Percentiles rank a stretch among this genome's conserved stretches.
Conservation (phyloP, 1,140 invertebrate species). For the Halotydeus destructor region DNA sequence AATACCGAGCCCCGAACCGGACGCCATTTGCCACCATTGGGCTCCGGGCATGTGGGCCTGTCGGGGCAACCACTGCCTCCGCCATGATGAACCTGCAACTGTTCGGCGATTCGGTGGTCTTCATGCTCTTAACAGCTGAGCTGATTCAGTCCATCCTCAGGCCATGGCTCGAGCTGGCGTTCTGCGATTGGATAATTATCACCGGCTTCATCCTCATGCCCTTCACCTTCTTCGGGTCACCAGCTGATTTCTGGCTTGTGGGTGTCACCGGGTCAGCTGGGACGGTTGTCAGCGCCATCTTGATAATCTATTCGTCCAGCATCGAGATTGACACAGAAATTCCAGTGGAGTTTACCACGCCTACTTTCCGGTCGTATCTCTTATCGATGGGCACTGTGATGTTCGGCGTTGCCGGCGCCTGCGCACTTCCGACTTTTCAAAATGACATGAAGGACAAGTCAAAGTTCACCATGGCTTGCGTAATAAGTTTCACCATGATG, state of each 20-base stretch:
- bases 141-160: conserved; percentile 34
- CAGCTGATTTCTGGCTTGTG: conserved; percentile 40
- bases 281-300: neutral
- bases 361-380: conserved; percentile 30
- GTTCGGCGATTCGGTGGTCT: conserved; percentile 45
- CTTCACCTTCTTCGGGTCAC: conserved; percentile 42
- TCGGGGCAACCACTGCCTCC: neutral
- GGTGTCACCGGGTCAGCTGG: neutral
- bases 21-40: conserved; percentile 13
- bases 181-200: conserved; percentile 41
- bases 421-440: conserved; percentile 44
- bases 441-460: conserved; percentile 39
- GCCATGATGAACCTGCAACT: conserved; percentile 35
- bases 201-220: conserved; percentile 37
- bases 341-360: conserved; percentile 6
- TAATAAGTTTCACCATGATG: conserved; percentile 31
- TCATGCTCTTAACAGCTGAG: conserved; percentile 40
- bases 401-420: conserved; percentile 42
- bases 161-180: conserved; percentile 23
- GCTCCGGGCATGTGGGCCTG: conserved; percentile 3
- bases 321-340: neutral
- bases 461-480: conserved; percentile 31
- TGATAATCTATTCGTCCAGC: conserved; percentile 3
- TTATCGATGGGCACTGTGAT: conserved; percentile 39
- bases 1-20: neutral